These are phyloP conservation scores for Centropus unirufus DNA, from an alignment of 2,113 vertebrate species.

Conservation along the genomic window DNA sequence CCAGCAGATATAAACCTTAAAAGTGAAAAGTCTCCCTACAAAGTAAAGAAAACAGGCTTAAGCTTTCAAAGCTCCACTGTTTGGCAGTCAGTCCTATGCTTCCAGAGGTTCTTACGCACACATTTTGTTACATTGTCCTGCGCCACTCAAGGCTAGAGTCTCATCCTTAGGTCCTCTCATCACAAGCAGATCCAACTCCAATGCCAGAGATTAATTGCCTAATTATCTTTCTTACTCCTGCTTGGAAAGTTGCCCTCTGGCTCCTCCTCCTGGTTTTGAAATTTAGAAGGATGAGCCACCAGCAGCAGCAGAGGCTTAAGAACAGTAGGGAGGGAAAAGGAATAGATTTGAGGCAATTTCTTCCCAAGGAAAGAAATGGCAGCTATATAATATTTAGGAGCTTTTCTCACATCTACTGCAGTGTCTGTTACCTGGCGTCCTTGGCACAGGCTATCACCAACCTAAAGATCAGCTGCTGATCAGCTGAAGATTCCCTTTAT, in stretches of 20 bases:
- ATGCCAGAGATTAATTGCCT: constrained; percentile 20
- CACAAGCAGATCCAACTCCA: not conserved
- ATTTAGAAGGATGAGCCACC: constrained; percentile 5
- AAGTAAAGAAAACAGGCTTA: not conserved
- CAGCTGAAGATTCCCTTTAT: not conserved
- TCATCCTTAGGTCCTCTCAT: not conserved
- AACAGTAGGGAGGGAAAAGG: not conserved
- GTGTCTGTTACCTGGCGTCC: not conserved
- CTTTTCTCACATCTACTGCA: not conserved
- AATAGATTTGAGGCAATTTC: not conserved
- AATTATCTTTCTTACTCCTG: not conserved
- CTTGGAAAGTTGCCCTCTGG: constrained; percentile 36
- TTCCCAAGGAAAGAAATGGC: not conserved
- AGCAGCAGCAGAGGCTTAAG: not conserved
- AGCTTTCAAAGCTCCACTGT: not conserved
- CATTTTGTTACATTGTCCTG: not conserved
- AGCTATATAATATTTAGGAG: not conserved
- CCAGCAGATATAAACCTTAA: not conserved
- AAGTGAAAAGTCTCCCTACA: not conserved
- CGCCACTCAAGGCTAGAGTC: not conserved
- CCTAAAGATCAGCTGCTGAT: not conserved
- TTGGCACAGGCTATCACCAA: not conserved
- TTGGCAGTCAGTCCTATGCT: not conserved
- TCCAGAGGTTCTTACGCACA: not conserved
- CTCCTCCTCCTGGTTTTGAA: constrained; percentile 38